These are phyloP conservation scores for Salarias fasciatus DNA, from an alignment of 2,797 vertebrate genomes.

Conservation along the genomic window DNA sequence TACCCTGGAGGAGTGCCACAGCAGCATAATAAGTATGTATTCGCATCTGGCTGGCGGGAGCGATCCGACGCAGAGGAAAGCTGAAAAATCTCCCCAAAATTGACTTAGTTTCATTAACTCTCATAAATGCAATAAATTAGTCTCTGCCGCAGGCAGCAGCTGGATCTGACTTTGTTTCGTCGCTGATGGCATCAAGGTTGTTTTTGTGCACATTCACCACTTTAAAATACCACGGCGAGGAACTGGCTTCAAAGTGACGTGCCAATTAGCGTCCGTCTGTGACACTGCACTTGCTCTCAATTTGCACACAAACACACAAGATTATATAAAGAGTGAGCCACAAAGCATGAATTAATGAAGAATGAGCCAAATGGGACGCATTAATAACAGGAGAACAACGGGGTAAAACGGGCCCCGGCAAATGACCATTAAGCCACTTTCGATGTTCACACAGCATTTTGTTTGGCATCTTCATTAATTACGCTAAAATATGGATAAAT, in stretches of 20 bases:
- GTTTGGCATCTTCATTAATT: conserved; percentile 23
- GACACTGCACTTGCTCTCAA: not conserved
- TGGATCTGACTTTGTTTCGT: conserved; percentile 21
- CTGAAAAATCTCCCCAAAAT: conserved; percentile 9
- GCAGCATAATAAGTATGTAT: conserved; percentile 18
- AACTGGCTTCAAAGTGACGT: conserved; percentile 1
- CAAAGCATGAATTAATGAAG: conserved; percentile 29
- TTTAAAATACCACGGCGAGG: conserved; percentile 2
- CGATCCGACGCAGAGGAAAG: conserved; percentile 25
- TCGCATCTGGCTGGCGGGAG: conserved; percentile 9
- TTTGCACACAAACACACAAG: not conserved
- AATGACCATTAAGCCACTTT: conserved; percentile 29
- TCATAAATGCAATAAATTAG: conserved; percentile 26
- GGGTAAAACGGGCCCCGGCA: conserved; percentile 21
- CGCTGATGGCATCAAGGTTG: conserved; percentile 28
- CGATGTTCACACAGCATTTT: conserved; percentile 12
- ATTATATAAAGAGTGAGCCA: conserved; percentile 12
- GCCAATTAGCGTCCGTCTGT: conserved; percentile 18
- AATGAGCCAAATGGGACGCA: conserved; percentile 14
- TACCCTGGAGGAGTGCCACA: conserved; percentile 22
- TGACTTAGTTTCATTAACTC: conserved; percentile 27
- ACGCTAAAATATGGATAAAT: conserved; percentile 23
- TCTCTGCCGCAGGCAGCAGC: not conserved
- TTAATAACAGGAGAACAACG: conserved; percentile 12
- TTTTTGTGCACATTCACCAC: not conserved